Evolutionary conservation across 2,113 vertebrate genomes (phyloP).

Genomic region (Dasyurus viverrinus): DNA sequence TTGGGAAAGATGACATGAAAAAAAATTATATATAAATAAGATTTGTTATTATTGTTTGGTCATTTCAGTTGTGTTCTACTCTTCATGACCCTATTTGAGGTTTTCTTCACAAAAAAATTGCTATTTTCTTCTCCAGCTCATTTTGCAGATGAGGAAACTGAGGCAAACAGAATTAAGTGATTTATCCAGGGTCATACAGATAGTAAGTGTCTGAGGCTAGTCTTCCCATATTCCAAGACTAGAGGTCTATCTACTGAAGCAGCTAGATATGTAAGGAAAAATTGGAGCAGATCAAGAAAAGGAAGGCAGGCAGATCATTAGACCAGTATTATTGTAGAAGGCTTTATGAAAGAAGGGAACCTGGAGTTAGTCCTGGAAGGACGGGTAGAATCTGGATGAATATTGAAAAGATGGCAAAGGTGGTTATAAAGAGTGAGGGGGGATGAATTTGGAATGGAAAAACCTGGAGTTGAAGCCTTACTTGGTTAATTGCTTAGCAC

Average conservation of each 20-base stretch:
- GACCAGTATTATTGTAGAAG: neutral
- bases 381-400: neutral
- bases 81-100: neutral
- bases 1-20: neutral
- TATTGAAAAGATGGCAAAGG: neutral
- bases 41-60: neutral
- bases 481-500: neutral
- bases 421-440: neutral
- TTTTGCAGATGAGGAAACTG: neutral
- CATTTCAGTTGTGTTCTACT: neutral
- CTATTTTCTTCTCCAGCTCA: neutral
- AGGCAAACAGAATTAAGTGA: neutral
- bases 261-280: neutral
- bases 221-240: neutral
- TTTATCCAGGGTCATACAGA: neutral
- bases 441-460: neutral
- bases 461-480: neutral
- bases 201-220: neutral
- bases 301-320: neutral
- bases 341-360: neutral
- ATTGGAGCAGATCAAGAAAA: neutral
- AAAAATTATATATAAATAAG: neutral
- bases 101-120: neutral
- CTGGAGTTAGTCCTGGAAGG: neutral
- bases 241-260: neutral